phyloP scores from a whole-genome alignment of 2,113 vertebrate species.

The Cercopithecus mona region DNA sequence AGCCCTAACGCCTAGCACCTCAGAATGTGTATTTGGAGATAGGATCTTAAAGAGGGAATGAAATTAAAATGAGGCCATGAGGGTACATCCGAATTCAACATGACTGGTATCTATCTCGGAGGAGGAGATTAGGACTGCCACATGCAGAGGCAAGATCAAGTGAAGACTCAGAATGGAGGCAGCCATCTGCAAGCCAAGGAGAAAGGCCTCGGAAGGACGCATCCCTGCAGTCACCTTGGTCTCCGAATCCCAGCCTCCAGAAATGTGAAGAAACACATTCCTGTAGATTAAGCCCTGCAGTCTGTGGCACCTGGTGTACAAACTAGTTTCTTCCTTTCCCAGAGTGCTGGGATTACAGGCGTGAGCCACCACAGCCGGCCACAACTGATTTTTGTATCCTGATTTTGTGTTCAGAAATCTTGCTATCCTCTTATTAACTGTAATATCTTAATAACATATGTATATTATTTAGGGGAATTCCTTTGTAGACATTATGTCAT shows the following conservation, averaged over 20 bases:
- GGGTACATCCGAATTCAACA: neutral
- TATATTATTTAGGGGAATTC: neutral
- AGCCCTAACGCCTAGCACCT: neutral
- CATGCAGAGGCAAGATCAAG: neutral
- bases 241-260: neutral
- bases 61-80: neutral
- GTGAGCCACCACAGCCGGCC: too few relatives aligned
- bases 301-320: neutral
- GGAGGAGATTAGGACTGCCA: neutral
- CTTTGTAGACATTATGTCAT: neutral
- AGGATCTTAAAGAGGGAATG: neutral
- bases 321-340: neutral
- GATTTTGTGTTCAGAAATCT: neutral
- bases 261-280: neutral
- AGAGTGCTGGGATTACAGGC: too few relatives aligned
- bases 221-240: neutral
- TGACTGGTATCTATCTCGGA: neutral
- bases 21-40: neutral
- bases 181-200: neutral
- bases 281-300: neutral
- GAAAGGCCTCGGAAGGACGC: neutral
- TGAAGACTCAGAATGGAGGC: neutral
- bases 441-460: neutral
- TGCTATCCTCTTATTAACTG: neutral
- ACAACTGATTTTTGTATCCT: neutral